Base-by-base conservation (phyloP, 2,797 vertebrate species). In the Erithacus rubecula region DNA sequence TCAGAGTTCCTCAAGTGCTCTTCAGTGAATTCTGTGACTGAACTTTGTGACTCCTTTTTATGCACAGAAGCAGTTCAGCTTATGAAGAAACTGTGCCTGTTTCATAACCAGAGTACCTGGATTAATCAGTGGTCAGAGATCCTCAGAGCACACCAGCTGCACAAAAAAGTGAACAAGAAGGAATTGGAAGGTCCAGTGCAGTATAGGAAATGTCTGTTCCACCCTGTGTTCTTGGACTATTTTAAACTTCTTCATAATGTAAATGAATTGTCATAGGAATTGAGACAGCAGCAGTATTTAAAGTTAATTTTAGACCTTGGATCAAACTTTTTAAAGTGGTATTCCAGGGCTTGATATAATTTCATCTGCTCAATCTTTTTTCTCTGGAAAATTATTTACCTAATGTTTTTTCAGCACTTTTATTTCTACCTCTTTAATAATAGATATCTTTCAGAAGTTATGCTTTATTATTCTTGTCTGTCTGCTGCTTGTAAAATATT, bases 361-460 rank as follows among this genome's bases (percentile, higher is more conserved):
- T 95, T 83, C 69, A 62, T 88, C n/a, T 75, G n/a, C 43, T 78
- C 37, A 58, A 23, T 62, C 51, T 24, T 22, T 71, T 86, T 76
- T 58, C 43, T 46, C 36, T 94, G n/a, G 51, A 94, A 85, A 29
- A 68, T 93, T 93, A 83, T 94, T 96, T 94, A 90, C 87, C 83
- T 83, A 68, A 46, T 41, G 62, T 68, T 95, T 93, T 75, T 76
- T 72, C 89, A 94, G 43, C 47, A 58, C 36, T 90, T 94, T 86
- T 94, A 80, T 93, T 94, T 95, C 87, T 87, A 41, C 23, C n/a
- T 78, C 62, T 96, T 94, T 94, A 94, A 94, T 91, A 91, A 93
- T 83, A 78, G 65, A 90, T 94, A 78, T 26, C 23, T 88, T 93
- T 94, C 83, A 93, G 80, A 86, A 90, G 49, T 11, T 30, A 11